Base-by-base conservation (phyloP, 2,888 invertebrate species). In the Melipona beecheii region DNA sequence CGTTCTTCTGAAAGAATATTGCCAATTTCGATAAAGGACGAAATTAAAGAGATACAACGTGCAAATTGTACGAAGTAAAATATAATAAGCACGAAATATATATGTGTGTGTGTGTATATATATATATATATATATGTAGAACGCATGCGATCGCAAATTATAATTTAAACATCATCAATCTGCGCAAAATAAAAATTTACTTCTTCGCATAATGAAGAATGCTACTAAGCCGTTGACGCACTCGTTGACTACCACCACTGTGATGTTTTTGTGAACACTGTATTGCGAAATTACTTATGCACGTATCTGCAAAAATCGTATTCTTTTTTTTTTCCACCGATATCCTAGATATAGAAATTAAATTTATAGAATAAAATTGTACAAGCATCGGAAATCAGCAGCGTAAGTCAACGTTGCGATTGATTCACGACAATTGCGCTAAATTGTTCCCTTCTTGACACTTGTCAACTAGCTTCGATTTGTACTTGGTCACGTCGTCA, bases 401-500 rank as follows among this genome's bases (percentile, higher is more conserved):
- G 43, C 6, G 43, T 19, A 2, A 58, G 43, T 66, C 15, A 49
- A 72, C 72, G 21, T 54, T 36, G 15, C 27, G 52, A 54, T 56
- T 50, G 11, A 49, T 66, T 54, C 2, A 50, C 75, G 69, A 68
- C 19, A 60, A n/a, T 68, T 36, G 70, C 69, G 69, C 49, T 36
- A 31, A 64, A 72, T 73, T 76, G 60, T 60, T 70, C 75, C 62
- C 70, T 60, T 56, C 36, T 62, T 49, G n/a, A 65, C 64, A 31
- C 60, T 50, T 43, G 31, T 73, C 36, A 84, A 88, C 81, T 85
- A 88, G 85, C 83, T 75, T 88, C 83, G 79, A 85, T 88, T 88
- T 87, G 88, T 88, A 88, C 88, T 88, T 85, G 36, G 74, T 68
- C 84, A 66, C 78, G 60, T 65, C 78, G 60, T 65, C 62, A 60